Evolutionary conservation across 2,888 invertebrate species (phyloP).

Genomic region (Pristionchus japonicus): DNA sequence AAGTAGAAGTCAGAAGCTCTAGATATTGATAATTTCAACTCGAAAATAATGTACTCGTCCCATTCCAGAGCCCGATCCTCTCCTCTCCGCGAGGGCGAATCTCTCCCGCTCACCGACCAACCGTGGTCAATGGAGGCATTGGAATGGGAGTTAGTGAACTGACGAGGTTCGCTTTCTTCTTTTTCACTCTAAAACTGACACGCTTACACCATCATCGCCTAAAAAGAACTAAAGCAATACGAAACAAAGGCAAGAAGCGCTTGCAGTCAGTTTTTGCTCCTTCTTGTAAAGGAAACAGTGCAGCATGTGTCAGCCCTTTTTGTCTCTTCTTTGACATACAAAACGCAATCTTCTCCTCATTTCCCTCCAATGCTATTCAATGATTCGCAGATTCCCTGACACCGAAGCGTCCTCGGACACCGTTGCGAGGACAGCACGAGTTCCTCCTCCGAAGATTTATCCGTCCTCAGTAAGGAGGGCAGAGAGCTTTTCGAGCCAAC

Average conservation of each 20-base stretch:
- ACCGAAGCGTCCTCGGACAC: constrained; percentile 63
- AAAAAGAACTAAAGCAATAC: background rate
- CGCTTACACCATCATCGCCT: background rate
- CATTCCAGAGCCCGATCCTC: background rate
- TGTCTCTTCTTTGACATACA: background rate
- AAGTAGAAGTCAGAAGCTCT: too few species aligned
- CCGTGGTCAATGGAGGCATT: constrained; percentile 13
- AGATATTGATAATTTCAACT: background rate
- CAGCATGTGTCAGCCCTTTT: background rate
- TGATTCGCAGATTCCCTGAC: constrained; percentile 58
- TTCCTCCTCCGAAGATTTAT: constrained; percentile 67
- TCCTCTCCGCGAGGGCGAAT: background rate
- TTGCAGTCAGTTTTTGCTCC: background rate
- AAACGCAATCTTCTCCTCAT: background rate
- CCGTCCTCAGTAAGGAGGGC: constrained; percentile 83
- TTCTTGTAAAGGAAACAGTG: background rate
- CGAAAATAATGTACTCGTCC: too few species aligned
- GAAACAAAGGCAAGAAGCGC: background rate
- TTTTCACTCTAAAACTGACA: background rate
- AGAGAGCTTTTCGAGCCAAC: constrained; percentile 82
- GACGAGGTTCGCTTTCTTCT: background rate
- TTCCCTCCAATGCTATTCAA: too few species aligned
- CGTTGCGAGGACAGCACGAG: constrained; percentile 69
- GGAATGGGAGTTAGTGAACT: constrained; percentile 8
- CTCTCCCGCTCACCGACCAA: constrained; percentile 41